Base-by-base conservation (phyloP, 2,797 vertebrate genomes). In the Neostethus bicornis region DNA sequence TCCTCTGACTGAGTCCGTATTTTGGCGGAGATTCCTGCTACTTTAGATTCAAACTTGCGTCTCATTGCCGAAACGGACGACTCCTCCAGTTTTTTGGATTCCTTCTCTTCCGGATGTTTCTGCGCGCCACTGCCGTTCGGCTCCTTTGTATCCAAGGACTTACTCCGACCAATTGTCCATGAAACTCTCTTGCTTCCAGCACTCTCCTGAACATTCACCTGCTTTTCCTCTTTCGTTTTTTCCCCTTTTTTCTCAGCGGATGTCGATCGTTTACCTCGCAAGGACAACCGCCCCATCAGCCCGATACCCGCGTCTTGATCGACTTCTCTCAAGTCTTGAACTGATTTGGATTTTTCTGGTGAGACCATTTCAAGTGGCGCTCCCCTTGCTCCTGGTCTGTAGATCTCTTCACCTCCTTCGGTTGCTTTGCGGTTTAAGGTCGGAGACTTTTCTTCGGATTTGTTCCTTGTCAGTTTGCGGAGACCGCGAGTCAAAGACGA, bases 401-500 rank as follows among this genome's bases (percentile, higher is more conserved):
- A 98, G 20, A 98, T 91, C 71, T 94, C 92, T 16, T 99, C 96
- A 0, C 93, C 90, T 0, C 81, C 81, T 11, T 75, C 93, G 0
- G 83, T 89, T 0, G 54, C 79, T 37, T 75, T 82, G 0, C 77
- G 80, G 70, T 65, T 70, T 1, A 85, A 66, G 1, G 73, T 52
- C 0, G 89, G 84, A 0, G 91, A 91, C 62, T 92, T 94, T 69
- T 97, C 96, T 67, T 96, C 95, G 0, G 95, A 95, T 67, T 92
- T 94, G 28, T 94, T 92, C 55, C 93, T 89, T 34, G 93, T 93
- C 47, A 99, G 85, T 39, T 93, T 92, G 53, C 93, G 92, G 43
- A 98, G 86, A 2, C 95, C 92, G 0, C 94, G 91, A 1, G 93
- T 93, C 66, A 99, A 85, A 4, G 96, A 95, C 0, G 95, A 97